Evolutionary conservation across 2,113 vertebrate species (phyloP), one percentile per base, ranked within the genome.

Genomic region (Cephalopholis sonnerati): DNA sequence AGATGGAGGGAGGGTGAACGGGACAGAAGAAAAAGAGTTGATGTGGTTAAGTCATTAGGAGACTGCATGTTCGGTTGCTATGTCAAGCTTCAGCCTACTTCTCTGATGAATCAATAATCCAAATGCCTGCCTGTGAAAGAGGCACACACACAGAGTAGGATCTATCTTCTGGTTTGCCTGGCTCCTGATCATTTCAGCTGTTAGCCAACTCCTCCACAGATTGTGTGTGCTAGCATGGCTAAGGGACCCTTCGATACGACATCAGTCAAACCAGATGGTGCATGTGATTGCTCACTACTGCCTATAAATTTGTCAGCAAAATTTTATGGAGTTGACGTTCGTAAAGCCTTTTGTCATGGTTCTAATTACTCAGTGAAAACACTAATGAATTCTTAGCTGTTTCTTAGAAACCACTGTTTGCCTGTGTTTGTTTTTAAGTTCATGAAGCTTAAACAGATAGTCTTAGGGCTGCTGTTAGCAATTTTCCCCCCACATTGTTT

Each of bases 31-130:
- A 82, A 87, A 82, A 79, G 74, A 87, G 72, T 89, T 94, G 91
- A 92, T 94, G 94, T 93, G 93, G 94, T 94, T 91, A 93, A 94
- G 90, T 89, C 88, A 91, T 92, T 92, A 91, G 81, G 86, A 95
- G 88, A 84, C 88, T 87, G 89, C 74, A 84, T 91, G 87, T 87
- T 93, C 48, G 53, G 71, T 75, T 77, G 86, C 83, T 83, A 72
- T 84, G 84, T 86, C 74, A 85, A 79, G 77, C 73, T 80, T 74
- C 41, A 24, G 65, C 79, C 79, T 77, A 85, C 74, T 89, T 86
- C 71, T 91, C 68, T 88, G 85, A 88, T 89, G 63, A 92, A 91
- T 90, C 91, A 71, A 87, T 84, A 80, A 20, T 7, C 78, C 66
- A 41, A 87, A 83, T 58, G n/a, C 57, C 39, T 58, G 67, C 59